phyloP scores from a whole-genome alignment of 2,888 invertebrate species.

The Dolichopus griseipennis region DNA sequence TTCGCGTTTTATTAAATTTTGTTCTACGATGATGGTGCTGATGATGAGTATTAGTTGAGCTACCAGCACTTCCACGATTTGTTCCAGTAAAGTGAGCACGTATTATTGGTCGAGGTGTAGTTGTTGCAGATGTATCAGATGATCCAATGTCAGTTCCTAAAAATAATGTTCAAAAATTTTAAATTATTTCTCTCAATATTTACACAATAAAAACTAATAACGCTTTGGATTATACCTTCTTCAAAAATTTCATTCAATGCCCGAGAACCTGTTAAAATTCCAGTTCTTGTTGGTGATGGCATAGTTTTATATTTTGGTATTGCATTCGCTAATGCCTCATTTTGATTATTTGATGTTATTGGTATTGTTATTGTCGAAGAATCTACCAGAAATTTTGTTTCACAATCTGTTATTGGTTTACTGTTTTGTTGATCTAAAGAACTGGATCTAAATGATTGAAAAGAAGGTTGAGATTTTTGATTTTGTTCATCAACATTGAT shows the following conservation, averaged over 20 bases:
- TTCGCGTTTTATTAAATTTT: conserved; percentile 62
- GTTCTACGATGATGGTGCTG: conserved; percentile 47
- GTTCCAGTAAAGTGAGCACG: conserved; percentile 27
- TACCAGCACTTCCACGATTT: conserved; percentile 16
- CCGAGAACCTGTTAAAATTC: conserved; percentile 31
- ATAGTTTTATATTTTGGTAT: conserved; percentile 50
- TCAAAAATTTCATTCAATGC: conserved; percentile 60
- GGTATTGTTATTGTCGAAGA: conserved; percentile 50
- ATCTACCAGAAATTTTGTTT: conserved; percentile 40
- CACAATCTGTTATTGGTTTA: not conserved
- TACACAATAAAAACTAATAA: not conserved
- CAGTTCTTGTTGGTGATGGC: conserved; percentile 48
- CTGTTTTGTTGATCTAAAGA: not conserved
- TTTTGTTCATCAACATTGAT: not conserved
- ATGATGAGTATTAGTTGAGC: conserved; percentile 32
- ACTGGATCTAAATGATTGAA: not conserved
- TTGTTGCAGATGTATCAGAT: conserved; percentile 24
- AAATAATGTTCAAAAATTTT: not conserved
- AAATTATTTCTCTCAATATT: not conserved
- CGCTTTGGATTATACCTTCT: conserved; percentile 38
- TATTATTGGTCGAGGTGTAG: conserved; percentile 29
- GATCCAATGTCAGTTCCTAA: conserved; percentile 37
- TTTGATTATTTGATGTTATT: conserved; percentile 37
- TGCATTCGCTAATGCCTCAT: conserved; percentile 29
- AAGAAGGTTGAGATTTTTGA: not conserved